phyloP scores from a whole-genome alignment of 2,113 vertebrate species.

The Ondatra zibethicus region DNA sequence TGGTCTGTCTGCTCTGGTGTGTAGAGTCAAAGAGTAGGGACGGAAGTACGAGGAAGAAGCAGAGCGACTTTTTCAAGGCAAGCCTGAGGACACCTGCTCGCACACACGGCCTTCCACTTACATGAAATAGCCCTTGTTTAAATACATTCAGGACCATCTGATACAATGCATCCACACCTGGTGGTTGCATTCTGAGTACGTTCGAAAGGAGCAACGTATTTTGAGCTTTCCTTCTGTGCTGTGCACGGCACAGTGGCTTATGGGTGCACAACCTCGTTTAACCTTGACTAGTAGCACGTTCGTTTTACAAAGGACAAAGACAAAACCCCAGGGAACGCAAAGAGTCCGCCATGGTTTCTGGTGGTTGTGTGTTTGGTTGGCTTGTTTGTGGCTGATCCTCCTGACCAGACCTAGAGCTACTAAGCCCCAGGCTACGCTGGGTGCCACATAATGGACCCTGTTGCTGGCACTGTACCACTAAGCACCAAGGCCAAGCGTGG shows the following conservation, averaged over 20 bases:
- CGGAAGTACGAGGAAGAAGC: not conserved
- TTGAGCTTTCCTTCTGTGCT: not conserved
- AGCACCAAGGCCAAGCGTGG: not conserved
- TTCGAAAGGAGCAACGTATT: not conserved
- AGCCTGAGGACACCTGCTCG: not conserved
- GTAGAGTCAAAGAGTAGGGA: not conserved
- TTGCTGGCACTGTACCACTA: not conserved
- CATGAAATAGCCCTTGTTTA: not conserved
- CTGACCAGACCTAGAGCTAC: not conserved
- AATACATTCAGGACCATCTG: not conserved
- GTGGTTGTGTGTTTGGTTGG: not conserved
- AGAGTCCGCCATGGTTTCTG: not conserved
- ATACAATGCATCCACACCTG: not conserved
- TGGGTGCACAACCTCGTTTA: not conserved
- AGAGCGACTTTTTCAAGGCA: not conserved
- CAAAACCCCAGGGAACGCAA: not conserved
- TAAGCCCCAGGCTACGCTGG: not conserved
- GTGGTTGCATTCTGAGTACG: not conserved
- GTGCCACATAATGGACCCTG: not conserved
- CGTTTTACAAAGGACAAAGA: not conserved
- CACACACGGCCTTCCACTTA: slow-evolving; percentile 34
- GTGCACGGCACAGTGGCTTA: not conserved
- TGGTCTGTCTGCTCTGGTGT: slow-evolving; percentile 10
- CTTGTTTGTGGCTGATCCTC: not conserved
- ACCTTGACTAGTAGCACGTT: not conserved